These are phyloP conservation scores for Pogonomyrmex californicus DNA, from an alignment of 1,140 invertebrate species.

Conservation along the genomic window DNA sequence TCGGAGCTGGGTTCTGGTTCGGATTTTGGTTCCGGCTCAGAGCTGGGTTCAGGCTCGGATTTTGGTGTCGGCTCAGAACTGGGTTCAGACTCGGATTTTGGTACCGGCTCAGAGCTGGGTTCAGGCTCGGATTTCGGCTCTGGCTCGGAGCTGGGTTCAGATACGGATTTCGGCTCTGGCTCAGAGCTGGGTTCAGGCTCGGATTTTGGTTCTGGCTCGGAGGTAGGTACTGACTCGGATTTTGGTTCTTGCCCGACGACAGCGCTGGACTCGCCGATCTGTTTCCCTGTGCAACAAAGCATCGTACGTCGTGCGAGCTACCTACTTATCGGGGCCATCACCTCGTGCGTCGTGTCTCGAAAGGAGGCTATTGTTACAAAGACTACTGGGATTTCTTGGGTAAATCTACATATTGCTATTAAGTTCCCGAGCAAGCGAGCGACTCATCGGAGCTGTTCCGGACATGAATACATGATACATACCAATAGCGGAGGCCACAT, in stretches of 20 bases:
- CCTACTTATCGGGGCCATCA: conserved; percentile 81
- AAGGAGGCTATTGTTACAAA: conserved; percentile 48
- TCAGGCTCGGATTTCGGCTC: conserved; percentile 83
- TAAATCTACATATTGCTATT: conserved; percentile 60
- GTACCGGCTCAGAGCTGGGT: conserved; percentile 81
- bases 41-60: conserved; percentile 80
- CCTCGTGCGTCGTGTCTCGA: conserved; percentile 79
- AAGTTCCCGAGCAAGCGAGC: conserved; percentile 56
- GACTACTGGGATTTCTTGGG: conserved; percentile 47
- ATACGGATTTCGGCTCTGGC: conserved; percentile 84
- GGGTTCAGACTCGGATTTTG: conserved; percentile 86
- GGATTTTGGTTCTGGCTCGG: conserved; percentile 81
- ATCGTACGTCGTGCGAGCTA: conserved; percentile 84
- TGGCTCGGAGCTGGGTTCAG: conserved; percentile 82
- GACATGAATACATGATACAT: conserved; percentile 57
- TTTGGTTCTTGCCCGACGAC: conserved; percentile 60
- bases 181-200: conserved; percentile 84
- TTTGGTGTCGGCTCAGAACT: conserved; percentile 83
- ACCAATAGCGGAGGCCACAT: conserved; percentile 57
- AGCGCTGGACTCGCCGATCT: conserved; percentile 78
- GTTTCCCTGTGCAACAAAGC: conserved; percentile 86
- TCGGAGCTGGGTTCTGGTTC: conserved; percentile 83
- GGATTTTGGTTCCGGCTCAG: conserved; percentile 70
- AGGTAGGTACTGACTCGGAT: conserved; percentile 68
- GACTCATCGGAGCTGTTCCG: conserved; percentile 36